A percentile compares a stretch with the other conserved stretches of the same genome.
Evolutionary conservation across 2,113 vertebrate species (phyloP).

Genomic region (Dicaeum eximium): DNA sequence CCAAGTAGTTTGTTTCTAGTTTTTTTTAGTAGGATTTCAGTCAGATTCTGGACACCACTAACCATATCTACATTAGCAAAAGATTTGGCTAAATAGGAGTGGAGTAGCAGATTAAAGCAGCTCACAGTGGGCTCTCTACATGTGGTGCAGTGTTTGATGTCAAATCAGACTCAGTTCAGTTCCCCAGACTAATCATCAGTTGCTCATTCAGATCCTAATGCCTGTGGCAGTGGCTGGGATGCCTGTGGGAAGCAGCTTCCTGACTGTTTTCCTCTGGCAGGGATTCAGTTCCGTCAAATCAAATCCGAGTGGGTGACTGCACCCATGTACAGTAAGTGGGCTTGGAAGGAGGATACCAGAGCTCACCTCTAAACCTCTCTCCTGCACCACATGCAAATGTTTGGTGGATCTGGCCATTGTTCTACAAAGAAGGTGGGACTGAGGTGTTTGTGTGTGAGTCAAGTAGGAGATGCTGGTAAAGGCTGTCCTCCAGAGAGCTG

Average conservation of each 20-base stretch:
- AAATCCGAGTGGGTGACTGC: neutral
- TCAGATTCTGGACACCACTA: neutral
- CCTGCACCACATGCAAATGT: neutral
- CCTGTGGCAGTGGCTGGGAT: neutral
- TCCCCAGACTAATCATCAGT: neutral
- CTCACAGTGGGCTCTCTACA: neutral
- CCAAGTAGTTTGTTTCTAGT: neutral
- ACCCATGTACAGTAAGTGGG: neutral
- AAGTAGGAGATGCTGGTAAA: neutral
- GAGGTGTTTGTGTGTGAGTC: rapidly evolving
- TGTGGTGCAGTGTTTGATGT: neutral
- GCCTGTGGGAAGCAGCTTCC: neutral
- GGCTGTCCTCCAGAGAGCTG: neutral
- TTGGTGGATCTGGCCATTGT: neutral
- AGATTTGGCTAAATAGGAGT: neutral
- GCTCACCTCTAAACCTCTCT: neutral
- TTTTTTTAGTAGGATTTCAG: neutral
- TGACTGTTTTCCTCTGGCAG: neutral
- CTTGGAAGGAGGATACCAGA: neutral
- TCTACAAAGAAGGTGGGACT: neutral
- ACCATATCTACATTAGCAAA: neutral
- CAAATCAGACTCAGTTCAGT: neutral
- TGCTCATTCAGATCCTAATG: neutral
- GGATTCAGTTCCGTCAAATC: neutral
- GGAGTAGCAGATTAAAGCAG: neutral